Conservation (phyloP, 2,888 invertebrate species). For the Sesia bembeciformis region DNA sequence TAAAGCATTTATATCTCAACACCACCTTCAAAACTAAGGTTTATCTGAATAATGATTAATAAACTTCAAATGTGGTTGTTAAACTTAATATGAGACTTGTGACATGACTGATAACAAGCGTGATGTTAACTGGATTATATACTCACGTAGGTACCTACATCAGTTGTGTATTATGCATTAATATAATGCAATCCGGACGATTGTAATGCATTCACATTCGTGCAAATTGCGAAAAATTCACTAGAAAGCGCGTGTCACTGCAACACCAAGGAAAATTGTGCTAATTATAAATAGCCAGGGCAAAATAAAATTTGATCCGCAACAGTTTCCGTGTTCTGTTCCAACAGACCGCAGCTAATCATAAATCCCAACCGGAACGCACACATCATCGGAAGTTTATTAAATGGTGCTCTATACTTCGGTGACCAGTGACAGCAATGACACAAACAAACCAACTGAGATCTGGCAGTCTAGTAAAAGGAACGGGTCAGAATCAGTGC, state of each 20-base stretch:
- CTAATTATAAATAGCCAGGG: neutral
- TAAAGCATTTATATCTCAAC: too few relatives aligned
- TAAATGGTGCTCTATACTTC: constrained; percentile 14
- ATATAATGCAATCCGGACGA: too few relatives aligned
- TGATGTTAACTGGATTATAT: too few relatives aligned
- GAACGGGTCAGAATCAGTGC: constrained; percentile 45
- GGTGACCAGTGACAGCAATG: constrained; percentile 31
- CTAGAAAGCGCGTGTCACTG: too few relatives aligned
- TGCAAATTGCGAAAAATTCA: neutral
- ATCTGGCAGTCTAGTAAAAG: constrained; percentile 47
- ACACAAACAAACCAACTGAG: constrained; percentile 31
- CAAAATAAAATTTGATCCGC: constrained; percentile 12
- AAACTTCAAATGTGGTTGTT: too few relatives aligned
- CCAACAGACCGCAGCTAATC: constrained; percentile 13
- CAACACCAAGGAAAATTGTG: neutral
- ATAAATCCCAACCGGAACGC: constrained; percentile 46
- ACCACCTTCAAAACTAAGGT: too few relatives aligned
- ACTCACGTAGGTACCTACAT: too few relatives aligned
- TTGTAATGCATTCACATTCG: too few relatives aligned
- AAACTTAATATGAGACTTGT: too few relatives aligned
- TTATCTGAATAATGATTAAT: too few relatives aligned
- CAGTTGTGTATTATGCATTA: too few relatives aligned
- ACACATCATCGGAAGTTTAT: constrained; percentile 58
- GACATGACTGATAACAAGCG: too few relatives aligned
- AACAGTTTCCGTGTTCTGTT: constrained; percentile 21